These are phyloP conservation scores for Callithrix jacchus DNA, from an alignment of 2,113 vertebrate species.

Conservation along the genomic window DNA sequence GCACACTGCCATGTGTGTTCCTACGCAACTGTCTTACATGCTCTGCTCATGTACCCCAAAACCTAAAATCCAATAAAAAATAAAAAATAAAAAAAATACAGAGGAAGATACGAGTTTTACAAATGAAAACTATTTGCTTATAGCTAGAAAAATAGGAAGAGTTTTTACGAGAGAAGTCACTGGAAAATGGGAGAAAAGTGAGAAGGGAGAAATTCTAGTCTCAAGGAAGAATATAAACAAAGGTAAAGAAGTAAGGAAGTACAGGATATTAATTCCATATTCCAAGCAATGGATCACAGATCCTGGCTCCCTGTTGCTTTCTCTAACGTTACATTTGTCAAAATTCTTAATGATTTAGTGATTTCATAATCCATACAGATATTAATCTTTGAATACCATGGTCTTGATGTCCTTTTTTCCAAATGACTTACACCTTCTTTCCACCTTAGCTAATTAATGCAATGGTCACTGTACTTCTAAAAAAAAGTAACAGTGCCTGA, in stretches of 20 bases:
- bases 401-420: neutral
- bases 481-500: neutral
- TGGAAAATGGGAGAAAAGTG: neutral
- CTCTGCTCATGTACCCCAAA: too few relatives aligned
- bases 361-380: neutral
- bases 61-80: too few relatives aligned
- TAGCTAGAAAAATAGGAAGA: neutral
- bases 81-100: neutral
- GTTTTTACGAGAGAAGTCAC: neutral
- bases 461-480: neutral
- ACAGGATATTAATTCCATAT: neutral
- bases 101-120: neutral
- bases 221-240: neutral
- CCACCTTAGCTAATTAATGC: neutral
- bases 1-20: too few relatives aligned
- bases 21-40: too few relatives aligned
- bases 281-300: neutral
- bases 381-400: neutral
- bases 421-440: neutral
- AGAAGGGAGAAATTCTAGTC: neutral
- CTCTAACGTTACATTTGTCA: neutral
- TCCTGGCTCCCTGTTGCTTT: neutral
- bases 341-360: constrained; percentile 1
- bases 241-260: neutral
- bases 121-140: neutral